Evolutionary conservation across 1,140 invertebrate genomes (phyloP).

Genomic region (Bombus polaris): DNA sequence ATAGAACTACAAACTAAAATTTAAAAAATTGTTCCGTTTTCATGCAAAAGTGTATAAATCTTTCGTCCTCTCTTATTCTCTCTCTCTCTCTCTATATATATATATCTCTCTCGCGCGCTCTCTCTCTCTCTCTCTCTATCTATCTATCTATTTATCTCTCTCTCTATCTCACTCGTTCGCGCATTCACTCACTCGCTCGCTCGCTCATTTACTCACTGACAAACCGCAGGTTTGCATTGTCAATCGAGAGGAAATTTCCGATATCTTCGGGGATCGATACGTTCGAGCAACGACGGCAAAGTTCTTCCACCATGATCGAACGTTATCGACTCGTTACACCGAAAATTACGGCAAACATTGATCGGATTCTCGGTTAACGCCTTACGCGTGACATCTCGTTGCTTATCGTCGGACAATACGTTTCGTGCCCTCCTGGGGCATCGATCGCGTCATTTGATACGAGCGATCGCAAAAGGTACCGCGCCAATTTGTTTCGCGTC

Average conservation of each 20-base stretch:
- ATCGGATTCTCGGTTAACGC: constrained; percentile 13
- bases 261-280: constrained; percentile 19
- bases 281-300: constrained; percentile 21
- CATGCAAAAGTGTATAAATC: constrained; percentile 74
- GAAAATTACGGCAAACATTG: not conserved
- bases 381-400: constrained; percentile 44
- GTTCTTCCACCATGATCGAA: not conserved
- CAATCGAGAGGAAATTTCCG: constrained; percentile 32
- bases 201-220: constrained; percentile 17
- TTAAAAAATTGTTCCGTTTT: constrained; percentile 74
- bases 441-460: constrained; percentile 48
- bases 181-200: constrained; percentile 27
- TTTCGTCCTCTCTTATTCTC: constrained; percentile 57
- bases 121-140: not conserved
- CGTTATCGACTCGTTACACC: not conserved
- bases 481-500: not conserved
- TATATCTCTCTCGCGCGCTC: no score
- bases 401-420: constrained; percentile 45
- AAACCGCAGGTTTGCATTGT: constrained; percentile 28
- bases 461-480: constrained; percentile 35
- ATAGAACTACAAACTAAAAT: constrained; percentile 76
- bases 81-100: constrained; percentile 11
- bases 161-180: not conserved
- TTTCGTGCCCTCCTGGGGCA: constrained; percentile 61
- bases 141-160: not conserved